Conservation (phyloP, 2,888 invertebrate genomes). For the Limnephilus lunatus region DNA sequence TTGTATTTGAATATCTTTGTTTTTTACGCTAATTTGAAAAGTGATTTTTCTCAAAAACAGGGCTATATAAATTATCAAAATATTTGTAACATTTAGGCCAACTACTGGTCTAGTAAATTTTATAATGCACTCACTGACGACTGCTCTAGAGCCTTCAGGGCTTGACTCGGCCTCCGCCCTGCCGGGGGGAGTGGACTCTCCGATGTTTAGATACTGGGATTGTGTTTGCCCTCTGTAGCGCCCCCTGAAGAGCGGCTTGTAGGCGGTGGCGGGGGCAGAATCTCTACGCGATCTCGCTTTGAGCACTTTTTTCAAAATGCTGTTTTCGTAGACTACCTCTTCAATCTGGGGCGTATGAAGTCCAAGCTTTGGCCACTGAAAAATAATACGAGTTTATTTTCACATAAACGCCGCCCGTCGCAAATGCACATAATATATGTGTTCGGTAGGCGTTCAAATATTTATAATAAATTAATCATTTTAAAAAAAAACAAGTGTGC, state of each 20-base stretch:
- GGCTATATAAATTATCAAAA: no score
- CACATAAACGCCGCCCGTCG: not conserved
- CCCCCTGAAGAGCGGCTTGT: constrained; percentile 70
- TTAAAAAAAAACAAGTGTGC: no score
- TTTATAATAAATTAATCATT: no score
- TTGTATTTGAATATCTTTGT: no score
- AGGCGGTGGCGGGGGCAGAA: not conserved
- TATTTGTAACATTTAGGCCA: no score
- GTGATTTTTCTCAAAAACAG: no score
- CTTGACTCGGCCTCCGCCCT: constrained; percentile 90
- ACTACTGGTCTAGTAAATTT: no score
- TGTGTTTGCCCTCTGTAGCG: constrained; percentile 87
- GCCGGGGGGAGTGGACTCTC: constrained; percentile 79
- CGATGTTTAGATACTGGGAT: constrained; percentile 87
- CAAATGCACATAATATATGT: not conserved
- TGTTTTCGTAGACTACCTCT: not conserved
- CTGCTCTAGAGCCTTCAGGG: constrained; percentile 82
- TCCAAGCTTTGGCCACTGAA: not conserved
- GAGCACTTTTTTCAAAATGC: not conserved
- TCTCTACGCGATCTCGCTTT: constrained; percentile 16
- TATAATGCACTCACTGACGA: constrained; percentile 81
- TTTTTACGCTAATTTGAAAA: no score
- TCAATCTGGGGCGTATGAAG: not conserved
- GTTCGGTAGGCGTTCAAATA: no score
- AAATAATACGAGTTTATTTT: not conserved